Percentiles rank a stretch among this genome's conserved stretches.
These are phyloP conservation scores for Machaerirhynchus nigripectus DNA, from an alignment of 2,113 vertebrate species.

Conservation along the genomic window DNA sequence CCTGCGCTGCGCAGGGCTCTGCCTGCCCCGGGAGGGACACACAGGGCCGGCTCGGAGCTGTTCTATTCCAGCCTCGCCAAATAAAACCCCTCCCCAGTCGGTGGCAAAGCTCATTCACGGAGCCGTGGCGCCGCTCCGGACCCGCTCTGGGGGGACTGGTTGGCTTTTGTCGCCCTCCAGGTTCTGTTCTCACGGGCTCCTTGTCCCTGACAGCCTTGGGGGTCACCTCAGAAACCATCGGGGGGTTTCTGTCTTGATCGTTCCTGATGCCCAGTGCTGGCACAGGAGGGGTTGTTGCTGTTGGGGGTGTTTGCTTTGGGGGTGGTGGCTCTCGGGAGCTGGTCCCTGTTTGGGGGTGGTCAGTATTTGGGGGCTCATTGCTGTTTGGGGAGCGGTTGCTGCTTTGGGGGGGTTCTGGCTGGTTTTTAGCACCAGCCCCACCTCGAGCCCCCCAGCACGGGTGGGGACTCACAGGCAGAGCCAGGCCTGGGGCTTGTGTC, in stretches of 20 bases:
- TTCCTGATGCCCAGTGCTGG: not conserved
- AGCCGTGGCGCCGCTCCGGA: not conserved
- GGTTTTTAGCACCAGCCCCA: no score
- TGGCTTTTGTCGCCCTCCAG: accelerated
- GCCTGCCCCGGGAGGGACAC: not conserved
- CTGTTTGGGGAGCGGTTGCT: not conserved
- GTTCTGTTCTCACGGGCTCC: accelerated
- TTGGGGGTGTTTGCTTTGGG: no score
- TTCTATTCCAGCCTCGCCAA: accelerated
- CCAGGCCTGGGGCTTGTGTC: not conserved
- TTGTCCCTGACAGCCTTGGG: not conserved
- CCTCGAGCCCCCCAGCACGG: accelerated
- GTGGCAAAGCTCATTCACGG: accelerated
- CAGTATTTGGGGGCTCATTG: not conserved
- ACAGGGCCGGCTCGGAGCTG: not conserved
- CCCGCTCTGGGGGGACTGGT: accelerated
- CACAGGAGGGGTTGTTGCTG: not conserved
- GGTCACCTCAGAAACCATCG: not conserved
- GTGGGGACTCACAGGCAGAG: not conserved
- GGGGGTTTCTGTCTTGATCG: not conserved
- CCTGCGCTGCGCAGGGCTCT: not conserved
- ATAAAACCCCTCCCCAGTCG: accelerated
- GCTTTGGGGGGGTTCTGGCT: not conserved
- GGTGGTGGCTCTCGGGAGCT: not conserved
- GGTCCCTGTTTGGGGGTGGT: not conserved